Conservation (phyloP, 2,888 invertebrate species). For the Dimorphilus gyrociliatus region DNA sequence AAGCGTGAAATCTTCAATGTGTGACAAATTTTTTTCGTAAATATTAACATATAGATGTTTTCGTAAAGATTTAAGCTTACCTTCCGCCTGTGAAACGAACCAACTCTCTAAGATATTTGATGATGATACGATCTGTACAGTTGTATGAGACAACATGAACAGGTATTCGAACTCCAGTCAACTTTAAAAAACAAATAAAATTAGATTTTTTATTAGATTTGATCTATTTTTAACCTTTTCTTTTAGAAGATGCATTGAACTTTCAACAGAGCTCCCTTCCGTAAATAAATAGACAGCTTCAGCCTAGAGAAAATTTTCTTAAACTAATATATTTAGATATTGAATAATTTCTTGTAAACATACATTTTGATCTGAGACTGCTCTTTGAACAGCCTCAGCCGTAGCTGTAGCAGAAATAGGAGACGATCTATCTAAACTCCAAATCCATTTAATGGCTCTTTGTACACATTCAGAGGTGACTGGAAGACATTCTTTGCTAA, state of each 20-base stretch:
- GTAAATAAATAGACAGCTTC: conserved; percentile 34
- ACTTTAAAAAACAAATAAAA: no score
- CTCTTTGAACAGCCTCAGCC: conserved; percentile 30
- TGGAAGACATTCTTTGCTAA: conserved; percentile 23
- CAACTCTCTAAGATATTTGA: conserved; percentile 26
- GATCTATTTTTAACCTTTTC: conserved; percentile 34
- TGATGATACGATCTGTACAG: conserved; percentile 26
- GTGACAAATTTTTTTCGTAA: neutral
- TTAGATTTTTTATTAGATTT: no score
- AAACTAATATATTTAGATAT: no score
- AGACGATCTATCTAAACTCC: conserved; percentile 21
- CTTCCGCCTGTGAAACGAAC: conserved; percentile 22
- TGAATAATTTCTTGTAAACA: no score
- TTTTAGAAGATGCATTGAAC: conserved; percentile 27
- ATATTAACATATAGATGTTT: neutral
- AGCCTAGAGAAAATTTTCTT: conserved; percentile 23
- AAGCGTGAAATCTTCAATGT: conserved; percentile 30
- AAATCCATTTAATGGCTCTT: conserved; percentile 32
- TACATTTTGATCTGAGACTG: conserved; percentile 24
- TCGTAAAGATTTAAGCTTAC: conserved; percentile 13
- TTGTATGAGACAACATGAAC: conserved; percentile 34
- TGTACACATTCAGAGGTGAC: conserved; percentile 30
- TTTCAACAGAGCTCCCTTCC: conserved; percentile 29
- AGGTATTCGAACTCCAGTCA: conserved; percentile 17
- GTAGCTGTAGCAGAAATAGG: conserved; percentile 25